phyloP scores from a whole-genome alignment of 2,888 invertebrate genomes.

The Vesta saturnalis region DNA sequence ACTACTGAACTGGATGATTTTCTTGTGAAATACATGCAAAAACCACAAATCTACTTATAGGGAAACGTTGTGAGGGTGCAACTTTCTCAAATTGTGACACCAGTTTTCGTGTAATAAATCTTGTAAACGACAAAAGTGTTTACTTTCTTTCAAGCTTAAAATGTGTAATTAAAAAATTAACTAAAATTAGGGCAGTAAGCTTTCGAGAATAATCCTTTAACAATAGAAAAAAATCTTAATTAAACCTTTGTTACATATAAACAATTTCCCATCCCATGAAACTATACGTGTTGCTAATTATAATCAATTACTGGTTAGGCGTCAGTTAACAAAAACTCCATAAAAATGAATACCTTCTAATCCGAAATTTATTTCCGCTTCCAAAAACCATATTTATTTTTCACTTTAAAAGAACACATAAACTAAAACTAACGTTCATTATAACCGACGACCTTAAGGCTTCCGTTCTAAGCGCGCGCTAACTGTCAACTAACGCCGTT shows the following conservation, averaged over 20 bases:
- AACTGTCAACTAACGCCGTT: conserved; percentile 52
- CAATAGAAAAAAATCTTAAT: neutral
- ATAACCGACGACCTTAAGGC: conserved; percentile 24
- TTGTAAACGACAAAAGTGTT: neutral
- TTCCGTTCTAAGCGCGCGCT: conserved; percentile 39
- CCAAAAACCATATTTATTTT: conserved; percentile 58
- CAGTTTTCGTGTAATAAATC: too few species aligned
- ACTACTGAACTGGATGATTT: neutral
- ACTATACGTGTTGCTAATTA: too few species aligned
- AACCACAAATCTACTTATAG: too few species aligned
- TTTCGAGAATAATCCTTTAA: too few species aligned
- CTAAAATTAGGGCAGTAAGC: neutral
- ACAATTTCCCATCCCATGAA: neutral
- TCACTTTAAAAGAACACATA: neutral
- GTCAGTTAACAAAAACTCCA: conserved; percentile 8
- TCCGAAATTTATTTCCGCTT: conserved; percentile 65
- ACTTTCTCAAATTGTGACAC: too few species aligned
- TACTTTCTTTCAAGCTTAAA: neutral
- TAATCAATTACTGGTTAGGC: neutral
- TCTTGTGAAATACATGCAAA: too few species aligned
- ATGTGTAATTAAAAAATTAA: neutral
- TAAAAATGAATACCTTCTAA: conserved; percentile 62
- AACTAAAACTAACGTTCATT: neutral
- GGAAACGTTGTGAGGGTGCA: too few species aligned
- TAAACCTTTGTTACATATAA: too few species aligned